Percentiles rank a stretch among this genome's conserved stretches.
Conservation (phyloP, 2,113 vertebrate species). For the Epinephelus moara region DNA sequence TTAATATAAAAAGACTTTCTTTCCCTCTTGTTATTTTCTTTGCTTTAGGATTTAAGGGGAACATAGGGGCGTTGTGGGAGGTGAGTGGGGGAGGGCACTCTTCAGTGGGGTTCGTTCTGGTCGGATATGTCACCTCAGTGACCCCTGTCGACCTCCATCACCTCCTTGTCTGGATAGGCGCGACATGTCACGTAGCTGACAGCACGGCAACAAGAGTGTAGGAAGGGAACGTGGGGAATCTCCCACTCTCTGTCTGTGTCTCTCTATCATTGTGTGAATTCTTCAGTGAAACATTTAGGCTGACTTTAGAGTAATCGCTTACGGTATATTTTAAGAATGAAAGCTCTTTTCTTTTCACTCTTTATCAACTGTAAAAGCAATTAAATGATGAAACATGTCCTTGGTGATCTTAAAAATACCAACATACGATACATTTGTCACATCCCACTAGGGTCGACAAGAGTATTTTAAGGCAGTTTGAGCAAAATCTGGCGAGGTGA, state of each 20-base stretch:
- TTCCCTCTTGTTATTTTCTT: not conserved
- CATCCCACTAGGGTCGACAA: too few relatives aligned
- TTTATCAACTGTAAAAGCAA: too few relatives aligned
- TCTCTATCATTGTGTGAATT: not conserved
- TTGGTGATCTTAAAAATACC: too few relatives aligned
- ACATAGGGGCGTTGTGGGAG: not conserved
- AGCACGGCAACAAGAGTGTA: not conserved
- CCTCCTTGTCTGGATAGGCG: not conserved
- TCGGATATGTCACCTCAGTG: not conserved
- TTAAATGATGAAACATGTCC: too few relatives aligned
- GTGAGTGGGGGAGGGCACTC: not conserved
- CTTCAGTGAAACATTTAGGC: not conserved
- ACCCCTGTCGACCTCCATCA: constrained; percentile 45
- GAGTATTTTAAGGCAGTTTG: not conserved
- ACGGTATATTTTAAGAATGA: too few relatives aligned
- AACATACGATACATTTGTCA: too few relatives aligned
- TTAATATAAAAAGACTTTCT: not conserved
- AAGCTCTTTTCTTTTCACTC: too few relatives aligned
- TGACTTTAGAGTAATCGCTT: not conserved
- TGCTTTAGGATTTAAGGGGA: too few relatives aligned
- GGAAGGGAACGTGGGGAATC: not conserved
- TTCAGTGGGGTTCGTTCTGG: constrained; percentile 1
- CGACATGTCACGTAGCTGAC: not conserved
- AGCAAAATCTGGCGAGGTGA: not conserved
- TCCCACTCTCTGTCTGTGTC: not conserved